phyloP scores from a whole-genome alignment of 2,113 vertebrate genomes.

The Pelvicachromis taeniatus region DNA sequence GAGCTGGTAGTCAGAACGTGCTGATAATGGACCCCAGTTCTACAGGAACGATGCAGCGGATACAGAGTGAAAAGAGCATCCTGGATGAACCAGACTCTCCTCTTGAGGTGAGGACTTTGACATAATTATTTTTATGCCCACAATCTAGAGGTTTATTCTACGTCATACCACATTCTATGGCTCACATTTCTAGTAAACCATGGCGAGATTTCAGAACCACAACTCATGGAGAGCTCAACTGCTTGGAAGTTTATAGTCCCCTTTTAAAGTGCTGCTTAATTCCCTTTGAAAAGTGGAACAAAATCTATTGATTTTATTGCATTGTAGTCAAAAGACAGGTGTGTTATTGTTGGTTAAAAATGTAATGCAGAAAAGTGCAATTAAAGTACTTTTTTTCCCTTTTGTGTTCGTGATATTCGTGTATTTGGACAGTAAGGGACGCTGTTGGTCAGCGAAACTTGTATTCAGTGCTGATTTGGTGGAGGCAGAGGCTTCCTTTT shows the following conservation, averaged over 20 bases:
- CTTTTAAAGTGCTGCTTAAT: not conserved
- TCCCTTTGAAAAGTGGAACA: not conserved
- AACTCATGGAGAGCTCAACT: not conserved
- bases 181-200: not conserved
- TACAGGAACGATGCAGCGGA: not conserved
- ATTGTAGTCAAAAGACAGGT: not conserved
- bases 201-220: not conserved
- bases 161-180: not conserved
- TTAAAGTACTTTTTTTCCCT: not conserved
- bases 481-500: not conserved
- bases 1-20: not conserved
- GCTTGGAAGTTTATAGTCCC: rapidly evolving
- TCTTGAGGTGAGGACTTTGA: slow-evolving; percentile 13
- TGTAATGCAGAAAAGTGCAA: not conserved
- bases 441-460: slow-evolving; percentile 37
- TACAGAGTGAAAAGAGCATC: not conserved
- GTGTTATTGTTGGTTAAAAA: not conserved
- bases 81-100: slow-evolving; percentile 18
- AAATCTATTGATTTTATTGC: rapidly evolving
- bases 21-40: not conserved
- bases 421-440: slow-evolving; percentile 38
- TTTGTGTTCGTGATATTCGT: not conserved
- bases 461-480: not conserved
- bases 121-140: not conserved
- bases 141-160: not conserved